These are phyloP conservation scores for Lasioglossum lativentre DNA, from an alignment of 2,888 invertebrate species.

Conservation along the genomic window DNA sequence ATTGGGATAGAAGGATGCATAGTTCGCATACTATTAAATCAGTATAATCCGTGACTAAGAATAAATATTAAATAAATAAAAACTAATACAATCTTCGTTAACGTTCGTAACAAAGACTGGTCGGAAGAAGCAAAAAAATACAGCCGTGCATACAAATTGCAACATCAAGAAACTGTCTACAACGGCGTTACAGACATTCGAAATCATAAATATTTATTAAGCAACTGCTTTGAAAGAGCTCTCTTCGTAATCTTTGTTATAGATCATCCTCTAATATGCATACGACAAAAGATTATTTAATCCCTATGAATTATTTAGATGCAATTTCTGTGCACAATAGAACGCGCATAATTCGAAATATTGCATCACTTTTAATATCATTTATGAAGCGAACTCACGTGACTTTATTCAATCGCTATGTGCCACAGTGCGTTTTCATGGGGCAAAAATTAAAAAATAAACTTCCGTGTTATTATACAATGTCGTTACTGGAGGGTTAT, in stretches of 20 bases:
- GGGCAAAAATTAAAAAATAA: too few species aligned
- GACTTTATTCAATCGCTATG: background rate
- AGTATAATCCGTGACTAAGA: background rate
- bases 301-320: background rate
- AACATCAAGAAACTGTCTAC: background rate
- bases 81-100: background rate
- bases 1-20: background rate
- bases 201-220: constrained; percentile 8
- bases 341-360: background rate
- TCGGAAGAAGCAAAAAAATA: background rate
- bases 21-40: background rate
- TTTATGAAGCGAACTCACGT: background rate
- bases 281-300: background rate
- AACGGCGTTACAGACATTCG: background rate
- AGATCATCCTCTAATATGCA: background rate
- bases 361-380: background rate
- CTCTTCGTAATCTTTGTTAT: background rate
- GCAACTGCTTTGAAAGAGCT: background rate
- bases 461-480: too few species aligned
- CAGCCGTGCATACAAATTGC: background rate
- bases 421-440: too few species aligned
- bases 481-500: too few species aligned
- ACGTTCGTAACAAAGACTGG: background rate
- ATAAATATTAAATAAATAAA: background rate
- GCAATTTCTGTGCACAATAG: background rate